These are phyloP conservation scores for Hirtodrosophila cameraria DNA, from an alignment of 2,888 invertebrate species.

Conservation along the genomic window DNA sequence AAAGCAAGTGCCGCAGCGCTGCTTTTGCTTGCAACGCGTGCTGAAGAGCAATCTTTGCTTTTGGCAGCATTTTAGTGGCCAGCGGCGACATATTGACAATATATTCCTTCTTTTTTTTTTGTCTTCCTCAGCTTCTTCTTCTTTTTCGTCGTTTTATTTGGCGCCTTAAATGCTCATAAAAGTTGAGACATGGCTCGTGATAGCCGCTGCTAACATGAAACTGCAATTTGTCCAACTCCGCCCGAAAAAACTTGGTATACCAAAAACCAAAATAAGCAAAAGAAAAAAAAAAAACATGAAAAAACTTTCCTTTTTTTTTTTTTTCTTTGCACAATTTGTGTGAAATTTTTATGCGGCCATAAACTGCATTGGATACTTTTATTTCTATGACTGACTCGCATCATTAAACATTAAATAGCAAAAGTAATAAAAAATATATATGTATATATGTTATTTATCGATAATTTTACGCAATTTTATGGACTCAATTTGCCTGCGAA, in stretches of 20 bases:
- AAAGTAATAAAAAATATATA: neutral
- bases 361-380: constrained; percentile 28
- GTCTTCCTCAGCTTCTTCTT: constrained; percentile 18
- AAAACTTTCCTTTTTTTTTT: constrained; percentile 14
- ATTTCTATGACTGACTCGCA: constrained; percentile 5
- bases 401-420: constrained; percentile 29
- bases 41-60: constrained; percentile 1
- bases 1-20: constrained; percentile 1
- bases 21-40: neutral
- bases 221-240: constrained; percentile 58
- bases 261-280: too few species aligned
- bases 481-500: too few species aligned
- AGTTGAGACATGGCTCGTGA: constrained; percentile 40
- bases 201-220: constrained; percentile 46
- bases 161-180: constrained; percentile 58
- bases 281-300: constrained; percentile 11
- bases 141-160: constrained; percentile 49
- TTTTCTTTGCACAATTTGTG: constrained; percentile 40
- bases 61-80: constrained; percentile 3
- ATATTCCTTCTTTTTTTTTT: too few species aligned
- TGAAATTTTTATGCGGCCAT: constrained; percentile 35
- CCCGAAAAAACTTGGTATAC: too few species aligned
- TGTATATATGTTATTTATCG: neutral
- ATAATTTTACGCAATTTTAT: neutral
- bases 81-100: constrained; percentile 21